Base-by-base conservation (phyloP, 2,888 invertebrate genomes). In the Diloba caeruleocephala region DNA sequence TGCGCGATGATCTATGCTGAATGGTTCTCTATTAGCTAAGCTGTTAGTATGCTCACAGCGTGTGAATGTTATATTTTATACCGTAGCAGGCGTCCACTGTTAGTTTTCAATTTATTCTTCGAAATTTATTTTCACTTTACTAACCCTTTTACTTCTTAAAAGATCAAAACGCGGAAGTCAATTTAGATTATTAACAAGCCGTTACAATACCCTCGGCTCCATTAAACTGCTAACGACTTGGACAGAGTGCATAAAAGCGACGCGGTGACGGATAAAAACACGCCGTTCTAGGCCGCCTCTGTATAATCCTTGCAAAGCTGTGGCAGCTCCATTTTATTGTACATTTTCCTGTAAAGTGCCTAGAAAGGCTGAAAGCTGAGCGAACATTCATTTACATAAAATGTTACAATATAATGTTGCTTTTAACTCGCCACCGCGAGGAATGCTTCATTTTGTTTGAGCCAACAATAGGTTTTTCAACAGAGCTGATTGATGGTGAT, bases 361-460 rank as follows among this genome's bases (percentile, higher is more conserved):
- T 80, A 61, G 81, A 77, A 78, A 84, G 79, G 80, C 81, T 83
- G 79, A 81, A 81, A 86, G 85, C 84, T 76, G 78, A 74, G 50
- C 45, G 81, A 78, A 79, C 78, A 77, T 80, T 84, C 79, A 87
- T 88, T 87, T 88, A 84, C 87, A 88, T 88, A 84, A 86, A 87
- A 85, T 80, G 79, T 79, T 80, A 81, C 77, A 77, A 71, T 78
- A 72, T 77, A 79, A 80, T 78, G 75, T 76, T 65, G 83, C 84
- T 85, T 85, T 87, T 85, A 84, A 84, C 82, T 79, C 75, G 57
- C 54, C 71, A 68, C 65, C 62, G 65, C 57, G 71, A 78, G 75
- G 68, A 76, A 79, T 74, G 65, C 66, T 70, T 78, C 69, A 81
- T 81, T 82, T 82, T 85, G 85, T 86, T 84, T 79, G 76, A 64